A percentile compares a stretch with the other conserved stretches of the same genome.
Evolutionary conservation across 2,888 invertebrate genomes (phyloP).

Genomic region (Tillus elongatus): DNA sequence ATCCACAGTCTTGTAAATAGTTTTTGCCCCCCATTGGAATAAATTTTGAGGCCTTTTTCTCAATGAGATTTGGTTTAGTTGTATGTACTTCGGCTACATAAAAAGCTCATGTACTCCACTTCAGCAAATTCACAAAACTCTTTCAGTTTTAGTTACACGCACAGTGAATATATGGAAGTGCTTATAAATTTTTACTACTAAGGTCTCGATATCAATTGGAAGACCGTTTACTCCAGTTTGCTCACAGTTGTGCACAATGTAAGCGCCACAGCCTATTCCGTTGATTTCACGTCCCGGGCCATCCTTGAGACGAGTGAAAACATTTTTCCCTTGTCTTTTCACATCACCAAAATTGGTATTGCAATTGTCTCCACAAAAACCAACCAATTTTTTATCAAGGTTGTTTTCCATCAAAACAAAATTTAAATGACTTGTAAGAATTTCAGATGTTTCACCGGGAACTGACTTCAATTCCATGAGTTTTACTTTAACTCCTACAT

Average conservation of each 20-base stretch:
- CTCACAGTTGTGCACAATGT: slow-evolving; percentile 31
- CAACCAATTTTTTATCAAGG: slow-evolving; percentile 14
- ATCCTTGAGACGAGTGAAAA: slow-evolving; percentile 17
- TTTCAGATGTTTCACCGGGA: slow-evolving; percentile 14
- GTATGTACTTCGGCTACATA: neutral
- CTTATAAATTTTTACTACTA: slow-evolving; percentile 30
- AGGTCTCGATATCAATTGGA: slow-evolving; percentile 28
- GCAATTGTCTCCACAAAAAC: slow-evolving; percentile 16
- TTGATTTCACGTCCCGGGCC: slow-evolving; percentile 18
- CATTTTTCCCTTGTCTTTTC: slow-evolving; percentile 10
- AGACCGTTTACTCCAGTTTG: slow-evolving; percentile 28
- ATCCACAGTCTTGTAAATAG: slow-evolving; percentile 6
- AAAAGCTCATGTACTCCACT: slow-evolving; percentile 22
- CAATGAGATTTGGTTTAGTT: slow-evolving; percentile 3
- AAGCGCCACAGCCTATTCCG: slow-evolving; percentile 29
- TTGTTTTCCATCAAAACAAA: slow-evolving; percentile 9
- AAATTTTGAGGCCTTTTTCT: slow-evolving; percentile 4
- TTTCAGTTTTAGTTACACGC: slow-evolving; percentile 26
- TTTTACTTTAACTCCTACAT: neutral
- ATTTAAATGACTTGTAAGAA: slow-evolving; percentile 7
- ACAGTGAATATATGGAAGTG: slow-evolving; percentile 33
- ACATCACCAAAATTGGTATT: slow-evolving; percentile 19
- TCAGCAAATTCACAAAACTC: slow-evolving; percentile 30
- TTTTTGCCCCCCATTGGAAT: slow-evolving; percentile 5
- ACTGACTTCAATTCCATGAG: slow-evolving; percentile 11